Conservation (phyloP, 2,888 invertebrate genomes). For the Melanophora roralis region DNA sequence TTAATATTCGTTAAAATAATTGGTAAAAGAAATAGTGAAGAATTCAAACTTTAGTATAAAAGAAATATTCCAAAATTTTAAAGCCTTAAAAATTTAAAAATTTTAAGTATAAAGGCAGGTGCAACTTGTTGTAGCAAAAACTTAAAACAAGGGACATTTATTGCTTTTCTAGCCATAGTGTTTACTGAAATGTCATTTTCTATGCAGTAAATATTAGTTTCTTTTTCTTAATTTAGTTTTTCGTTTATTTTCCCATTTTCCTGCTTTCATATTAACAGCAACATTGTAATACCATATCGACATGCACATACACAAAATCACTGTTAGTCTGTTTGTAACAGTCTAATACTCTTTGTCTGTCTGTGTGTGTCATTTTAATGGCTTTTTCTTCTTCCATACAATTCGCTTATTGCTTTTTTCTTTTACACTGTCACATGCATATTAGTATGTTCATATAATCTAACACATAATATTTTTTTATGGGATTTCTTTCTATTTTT, state of each 20-base stretch:
- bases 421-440: background rate
- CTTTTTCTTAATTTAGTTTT: slow-evolving; percentile 40
- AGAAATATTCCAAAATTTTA: too few species aligned
- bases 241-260: background rate
- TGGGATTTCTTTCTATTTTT: background rate
- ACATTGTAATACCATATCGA: background rate
- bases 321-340: background rate
- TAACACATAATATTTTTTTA: background rate
- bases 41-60: too few species aligned
- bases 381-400: slow-evolving; percentile 31
- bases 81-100: too few species aligned
- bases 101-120: too few species aligned
- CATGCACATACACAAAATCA: too few species aligned
- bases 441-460: background rate
- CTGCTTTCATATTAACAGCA: slow-evolving; percentile 20
- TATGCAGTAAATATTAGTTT: slow-evolving; percentile 30
- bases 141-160: background rate
- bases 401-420: slow-evolving; percentile 5
- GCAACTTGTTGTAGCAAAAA: too few species aligned
- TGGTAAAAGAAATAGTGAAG: too few species aligned
- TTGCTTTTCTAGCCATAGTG: background rate
- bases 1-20: too few species aligned
- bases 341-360: background rate
- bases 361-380: slow-evolving; percentile 15
- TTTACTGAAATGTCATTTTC: slow-evolving; percentile 4